These are phyloP conservation scores for Felis catus DNA, from an alignment of 2,113 vertebrate species.

Conservation along the genomic window F.catus_Fca126_mat1.0 CM031412.1:78063501-78064000, in stretches of 20 bases:
- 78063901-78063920: too few relatives aligned
- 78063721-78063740: accelerated
- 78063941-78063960: not conserved
- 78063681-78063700: not conserved
- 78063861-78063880: not conserved
- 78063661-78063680: not conserved
- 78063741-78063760: accelerated
- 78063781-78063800: accelerated
- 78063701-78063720: not conserved
- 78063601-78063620: not conserved
- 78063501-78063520: not conserved
- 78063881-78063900: too few relatives aligned
- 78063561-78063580: not conserved
- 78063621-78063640: not conserved
- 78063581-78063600: not conserved
- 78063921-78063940: not conserved
- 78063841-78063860: not conserved
- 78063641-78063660: not conserved
- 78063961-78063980: not conserved
- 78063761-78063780: accelerated
- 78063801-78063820: too few relatives aligned
- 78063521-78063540: not conserved
- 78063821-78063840: accelerated
- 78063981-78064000: not conserved
- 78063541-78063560: not conserved